A percentile compares a stretch with the other conserved stretches of the same genome.
Evolutionary conservation across 2,113 vertebrate genomes (phyloP).

Genomic region (Dolichotis patagonum): DNA sequence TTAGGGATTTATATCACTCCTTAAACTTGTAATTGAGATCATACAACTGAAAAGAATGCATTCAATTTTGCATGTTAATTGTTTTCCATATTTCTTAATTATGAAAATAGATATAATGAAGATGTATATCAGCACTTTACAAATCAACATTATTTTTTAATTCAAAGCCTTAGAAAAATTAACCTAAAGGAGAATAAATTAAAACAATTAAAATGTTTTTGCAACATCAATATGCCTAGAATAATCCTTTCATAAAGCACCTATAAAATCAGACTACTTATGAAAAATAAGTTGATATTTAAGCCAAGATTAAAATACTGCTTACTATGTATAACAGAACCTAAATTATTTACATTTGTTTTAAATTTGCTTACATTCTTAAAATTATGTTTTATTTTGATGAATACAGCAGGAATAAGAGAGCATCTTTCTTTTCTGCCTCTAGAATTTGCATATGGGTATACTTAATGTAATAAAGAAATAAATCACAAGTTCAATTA

Average conservation of each 20-base stretch:
- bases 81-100: constrained; percentile 48
- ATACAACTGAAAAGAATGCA: constrained; percentile 58
- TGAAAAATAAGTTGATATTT: constrained; percentile 31
- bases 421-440: neutral
- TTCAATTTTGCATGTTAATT: constrained; percentile 48
- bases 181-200: constrained; percentile 37
- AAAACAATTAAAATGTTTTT: constrained; percentile 55
- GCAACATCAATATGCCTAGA: neutral
- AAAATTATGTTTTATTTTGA: neutral
- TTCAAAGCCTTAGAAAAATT: neutral
- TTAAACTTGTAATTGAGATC: neutral
- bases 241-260: constrained; percentile 16
- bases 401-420: neutral
- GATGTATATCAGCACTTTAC: constrained; percentile 2
- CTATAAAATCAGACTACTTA: constrained; percentile 2
- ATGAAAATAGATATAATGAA: constrained; percentile 52
- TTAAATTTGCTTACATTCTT: constrained; percentile 7
- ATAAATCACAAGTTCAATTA: neutral
- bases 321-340: neutral
- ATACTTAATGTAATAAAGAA: neutral
- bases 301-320: neutral
- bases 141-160: constrained; percentile 41
- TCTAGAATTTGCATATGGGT: neutral
- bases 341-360: constrained; percentile 11
- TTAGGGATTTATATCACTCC: constrained; percentile 11